Evolutionary conservation across 53 echinoderm and acorn worm species (phyloP), one percentile per base, ranked within the genome.

Genomic region (Paelopatides confundens): DNA sequence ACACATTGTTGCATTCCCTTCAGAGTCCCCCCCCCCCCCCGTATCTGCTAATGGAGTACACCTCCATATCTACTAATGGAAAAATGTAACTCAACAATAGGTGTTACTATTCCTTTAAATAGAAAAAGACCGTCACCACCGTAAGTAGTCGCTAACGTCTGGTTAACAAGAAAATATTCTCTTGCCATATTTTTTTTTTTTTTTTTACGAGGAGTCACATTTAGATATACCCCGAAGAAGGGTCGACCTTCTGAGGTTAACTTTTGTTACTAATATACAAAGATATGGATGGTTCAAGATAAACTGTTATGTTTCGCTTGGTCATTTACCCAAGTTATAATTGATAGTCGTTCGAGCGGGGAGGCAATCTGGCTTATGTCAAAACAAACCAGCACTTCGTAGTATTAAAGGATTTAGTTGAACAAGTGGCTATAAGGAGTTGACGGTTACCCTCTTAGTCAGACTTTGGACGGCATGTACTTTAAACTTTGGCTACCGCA

Each of bases 241-340:
- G 74, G 74, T 74, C 74, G 74, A 74, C 39, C 39, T 28, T 46
- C 46, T 74, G 43, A 46, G 37, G 39, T 27, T 40, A 74, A 28
- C 1, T 74, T 74, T 74, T 28, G 40, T 74, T 74, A 40, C 27
- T 74, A 74, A 39, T 39, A 40, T 46, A 39, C 27, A 39, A 46
- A 46, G 28, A 46, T 74, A 74, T 74, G 74, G 46, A 26, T 28
- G 27, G 5, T 23, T 40, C 40, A 74, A 74, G 74, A 74, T 74
- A 74, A 74, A 74, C 74, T 74, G 74, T 74, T 74, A 46, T 74
- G 74, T 74, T 74, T 74, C 74, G 74, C 74, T 74, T 46, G 74
- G 74, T 74, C 74, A 74, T 74, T 74, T 74, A 74, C 74, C 24
- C 7, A 74, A 39, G 74, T 36, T 40, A 74, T 74, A 74, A 74